Conservation (phyloP, 2,888 invertebrate species). For the Keiferia lycopersicella region DNA sequence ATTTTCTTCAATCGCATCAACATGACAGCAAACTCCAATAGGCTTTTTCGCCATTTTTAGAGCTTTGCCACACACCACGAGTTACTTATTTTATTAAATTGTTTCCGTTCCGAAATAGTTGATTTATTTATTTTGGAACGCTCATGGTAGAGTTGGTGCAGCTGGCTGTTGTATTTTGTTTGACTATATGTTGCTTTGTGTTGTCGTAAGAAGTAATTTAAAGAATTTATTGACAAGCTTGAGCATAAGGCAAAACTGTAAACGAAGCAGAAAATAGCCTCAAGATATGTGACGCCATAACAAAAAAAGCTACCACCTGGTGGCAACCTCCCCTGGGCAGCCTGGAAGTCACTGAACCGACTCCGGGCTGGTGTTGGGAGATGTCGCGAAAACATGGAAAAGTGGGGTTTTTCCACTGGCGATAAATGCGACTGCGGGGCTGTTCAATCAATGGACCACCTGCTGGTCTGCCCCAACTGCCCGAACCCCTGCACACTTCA, state of each 20-base stretch:
- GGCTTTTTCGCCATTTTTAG: constrained; percentile 18
- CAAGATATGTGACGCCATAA: no score
- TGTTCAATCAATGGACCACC: no score
- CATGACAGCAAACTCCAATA: constrained; percentile 44
- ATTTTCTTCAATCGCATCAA: constrained; percentile 64
- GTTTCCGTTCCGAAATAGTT: neutral
- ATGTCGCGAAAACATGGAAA: no score
- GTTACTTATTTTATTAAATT: neutral
- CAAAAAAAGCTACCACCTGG: no score
- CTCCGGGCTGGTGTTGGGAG: no score
- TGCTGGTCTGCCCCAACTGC: no score
- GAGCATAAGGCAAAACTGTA: neutral
- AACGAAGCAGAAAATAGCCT: no score
- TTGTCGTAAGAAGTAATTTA: neutral
- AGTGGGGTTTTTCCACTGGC: no score
- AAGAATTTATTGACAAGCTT: neutral
- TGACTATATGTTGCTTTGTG: constrained; percentile 10
- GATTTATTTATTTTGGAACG: constrained; percentile 31
- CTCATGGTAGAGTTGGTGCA: neutral
- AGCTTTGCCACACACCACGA: neutral
- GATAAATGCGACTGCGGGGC: no score
- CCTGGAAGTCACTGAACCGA: no score
- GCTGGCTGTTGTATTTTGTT: neutral
- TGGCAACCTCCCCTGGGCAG: no score
- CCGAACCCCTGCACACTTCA: no score